Percentiles rank a stretch among this genome's conserved stretches.
phyloP scores from a whole-genome alignment of 1,140 invertebrate species.

The Diplogasteroides magnus region DNA sequence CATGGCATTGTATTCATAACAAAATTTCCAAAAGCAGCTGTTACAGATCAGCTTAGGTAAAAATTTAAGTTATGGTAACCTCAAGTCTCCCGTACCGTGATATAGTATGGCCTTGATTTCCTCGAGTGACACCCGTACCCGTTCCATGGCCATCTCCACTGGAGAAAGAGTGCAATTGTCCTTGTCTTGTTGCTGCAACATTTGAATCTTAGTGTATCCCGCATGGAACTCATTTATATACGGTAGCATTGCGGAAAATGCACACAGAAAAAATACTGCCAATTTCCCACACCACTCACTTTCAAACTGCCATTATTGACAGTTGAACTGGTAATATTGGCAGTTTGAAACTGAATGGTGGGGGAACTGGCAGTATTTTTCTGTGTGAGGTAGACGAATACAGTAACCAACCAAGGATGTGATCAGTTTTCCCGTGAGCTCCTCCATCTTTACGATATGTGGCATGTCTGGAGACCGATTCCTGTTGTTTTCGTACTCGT shows the following conservation, averaged over 20 bases:
- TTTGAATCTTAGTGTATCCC: too few relatives aligned
- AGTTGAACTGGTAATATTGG: too few relatives aligned
- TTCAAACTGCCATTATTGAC: constrained; percentile 11
- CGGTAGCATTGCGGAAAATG: constrained; percentile 7
- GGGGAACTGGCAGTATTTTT: too few relatives aligned
- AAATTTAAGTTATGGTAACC: constrained; percentile 18
- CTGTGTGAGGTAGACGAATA: not conserved
- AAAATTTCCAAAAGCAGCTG: too few relatives aligned
- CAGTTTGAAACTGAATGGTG: too few relatives aligned
- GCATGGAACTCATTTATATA: not conserved
- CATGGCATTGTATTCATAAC: too few relatives aligned
- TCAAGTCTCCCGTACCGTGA: not conserved
- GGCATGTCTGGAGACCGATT: constrained; percentile 5
- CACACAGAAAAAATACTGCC: too few relatives aligned
- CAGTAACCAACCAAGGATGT: not conserved
- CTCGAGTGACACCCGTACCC: not conserved
- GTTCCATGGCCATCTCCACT: not conserved
- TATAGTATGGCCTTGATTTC: not conserved
- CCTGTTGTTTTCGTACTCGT: constrained; percentile 1
- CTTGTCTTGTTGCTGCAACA: too few relatives aligned
- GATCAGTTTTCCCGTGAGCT: constrained; percentile 14
- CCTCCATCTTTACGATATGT: constrained; percentile 21
- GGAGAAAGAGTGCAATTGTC: too few relatives aligned
- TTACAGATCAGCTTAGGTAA: constrained; percentile 29
- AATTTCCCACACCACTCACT: too few relatives aligned